Evolutionary conservation across 2,113 vertebrate species (phyloP).

Genomic region (Brienomyrus brachyistius): DNA sequence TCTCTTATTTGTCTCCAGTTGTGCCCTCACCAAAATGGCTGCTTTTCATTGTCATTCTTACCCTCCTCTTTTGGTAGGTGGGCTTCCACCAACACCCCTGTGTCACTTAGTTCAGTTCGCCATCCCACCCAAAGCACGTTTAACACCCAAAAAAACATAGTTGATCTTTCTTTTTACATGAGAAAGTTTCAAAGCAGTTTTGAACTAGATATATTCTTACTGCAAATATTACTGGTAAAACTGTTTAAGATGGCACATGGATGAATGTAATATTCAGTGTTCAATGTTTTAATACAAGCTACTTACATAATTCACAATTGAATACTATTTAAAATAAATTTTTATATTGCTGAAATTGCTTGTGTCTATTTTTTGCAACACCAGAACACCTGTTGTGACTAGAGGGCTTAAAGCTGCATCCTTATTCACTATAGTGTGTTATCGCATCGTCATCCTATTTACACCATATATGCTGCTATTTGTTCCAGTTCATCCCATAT

Average conservation of each 20-base stretch:
- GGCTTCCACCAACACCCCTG: not conserved
- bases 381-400: not conserved
- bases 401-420: not conserved
- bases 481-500: not conserved
- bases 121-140: not conserved
- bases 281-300: not conserved
- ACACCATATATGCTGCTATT: not conserved
- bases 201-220: not conserved
- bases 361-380: not conserved
- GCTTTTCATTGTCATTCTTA: not conserved
- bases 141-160: not conserved
- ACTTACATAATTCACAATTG: not conserved
- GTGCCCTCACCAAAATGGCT: not conserved
- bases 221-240: not conserved
- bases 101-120: not conserved
- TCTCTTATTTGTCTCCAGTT: not conserved
- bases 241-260: not conserved
- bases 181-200: not conserved
- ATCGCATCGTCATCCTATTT: not conserved
- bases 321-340: not conserved
- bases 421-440: not conserved
- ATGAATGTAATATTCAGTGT: not conserved
- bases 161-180: not conserved
- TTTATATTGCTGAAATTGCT: not conserved
- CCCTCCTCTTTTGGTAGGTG: not conserved